Percentiles rank a stretch among this genome's conserved stretches.
phyloP scores from a whole-genome alignment of 2,113 vertebrate genomes.

The Lepidothrix coronata region DNA sequence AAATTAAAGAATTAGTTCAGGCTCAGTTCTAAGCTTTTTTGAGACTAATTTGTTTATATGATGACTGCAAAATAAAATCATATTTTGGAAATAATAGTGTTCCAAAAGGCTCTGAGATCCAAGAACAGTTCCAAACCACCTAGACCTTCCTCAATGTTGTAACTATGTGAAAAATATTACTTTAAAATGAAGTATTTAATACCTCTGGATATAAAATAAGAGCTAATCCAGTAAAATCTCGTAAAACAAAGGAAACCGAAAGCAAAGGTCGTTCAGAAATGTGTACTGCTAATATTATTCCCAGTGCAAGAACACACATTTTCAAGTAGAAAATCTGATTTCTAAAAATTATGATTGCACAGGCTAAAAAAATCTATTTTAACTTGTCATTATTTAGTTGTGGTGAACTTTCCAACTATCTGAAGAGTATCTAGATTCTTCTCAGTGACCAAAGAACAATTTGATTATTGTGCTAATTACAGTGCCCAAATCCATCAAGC shows the following conservation, averaged over 20 bases:
- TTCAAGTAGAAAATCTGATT: neutral
- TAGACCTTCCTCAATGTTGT: neutral
- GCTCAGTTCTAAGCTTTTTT: neutral
- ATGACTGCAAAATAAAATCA: neutral
- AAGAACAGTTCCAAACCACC: neutral
- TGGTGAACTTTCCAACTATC: neutral
- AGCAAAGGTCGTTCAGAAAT: neutral
- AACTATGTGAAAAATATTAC: neutral
- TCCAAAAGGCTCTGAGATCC: neutral
- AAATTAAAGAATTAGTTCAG: neutral
- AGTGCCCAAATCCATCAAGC: neutral
- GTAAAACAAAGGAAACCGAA: neutral
- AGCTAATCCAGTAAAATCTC: neutral
- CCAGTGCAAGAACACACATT: neutral
- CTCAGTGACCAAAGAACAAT: neutral
- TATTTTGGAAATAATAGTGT: neutral
- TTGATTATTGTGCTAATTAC: neutral
- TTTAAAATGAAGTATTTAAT: neutral
- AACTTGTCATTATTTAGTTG: neutral
- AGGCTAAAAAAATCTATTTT: neutral
- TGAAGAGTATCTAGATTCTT: neutral
- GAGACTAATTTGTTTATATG: neutral
- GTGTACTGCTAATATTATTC: neutral
- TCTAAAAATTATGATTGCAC: neutral
- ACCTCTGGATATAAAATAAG: neutral